Percentiles rank a stretch among this genome's conserved stretches.
Evolutionary conservation across 2,797 vertebrate species (phyloP).

Genomic region (Pseudomugil tenellus): DNA sequence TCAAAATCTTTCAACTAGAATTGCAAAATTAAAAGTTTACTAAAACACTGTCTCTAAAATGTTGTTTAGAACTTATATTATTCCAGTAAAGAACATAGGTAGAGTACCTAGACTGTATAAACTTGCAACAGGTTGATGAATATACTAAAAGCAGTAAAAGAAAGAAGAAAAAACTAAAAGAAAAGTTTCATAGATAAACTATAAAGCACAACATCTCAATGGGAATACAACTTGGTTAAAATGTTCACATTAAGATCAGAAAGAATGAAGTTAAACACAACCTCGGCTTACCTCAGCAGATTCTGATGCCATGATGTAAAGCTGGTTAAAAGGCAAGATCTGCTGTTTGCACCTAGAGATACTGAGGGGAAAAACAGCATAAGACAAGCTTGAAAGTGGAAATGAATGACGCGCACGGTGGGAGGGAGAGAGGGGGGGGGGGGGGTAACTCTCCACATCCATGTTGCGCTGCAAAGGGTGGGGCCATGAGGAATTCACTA

Average conservation of each 20-base stretch:
- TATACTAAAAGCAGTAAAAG: background rate
- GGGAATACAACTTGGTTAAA: background rate
- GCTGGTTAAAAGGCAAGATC: slow-evolving; percentile 38
- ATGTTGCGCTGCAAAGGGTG: slow-evolving; percentile 85
- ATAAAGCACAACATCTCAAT: background rate
- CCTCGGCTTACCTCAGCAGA: slow-evolving; percentile 67
- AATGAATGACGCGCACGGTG: slow-evolving; percentile 66
- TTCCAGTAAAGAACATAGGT: slow-evolving; percentile 37
- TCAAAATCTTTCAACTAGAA: slow-evolving; percentile 68
- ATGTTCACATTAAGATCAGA: slow-evolving; percentile 2
- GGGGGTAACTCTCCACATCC: slow-evolving; percentile 73
- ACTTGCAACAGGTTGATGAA: slow-evolving; percentile 64
- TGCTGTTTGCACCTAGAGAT: slow-evolving; percentile 53
- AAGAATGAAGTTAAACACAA: slow-evolving; percentile 33
- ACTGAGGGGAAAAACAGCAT: slow-evolving; percentile 39
- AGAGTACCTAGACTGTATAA: slow-evolving; percentile 29
- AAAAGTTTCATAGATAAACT: background rate
- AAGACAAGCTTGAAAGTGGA: slow-evolving; percentile 64
- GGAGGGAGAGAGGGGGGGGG: slow-evolving; percentile 9
- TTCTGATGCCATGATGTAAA: slow-evolving; percentile 25
- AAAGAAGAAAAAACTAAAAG: background rate
- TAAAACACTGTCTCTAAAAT: slow-evolving; percentile 35
- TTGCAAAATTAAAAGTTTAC: slow-evolving; percentile 76
- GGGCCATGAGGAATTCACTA: slow-evolving; percentile 83
- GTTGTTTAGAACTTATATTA: slow-evolving; percentile 67